Percentiles rank a stretch among this genome's conserved stretches.
Evolutionary conservation across 2,797 vertebrate genomes (phyloP).

Genomic region (Acrossocheilus fasciatus): DNA sequence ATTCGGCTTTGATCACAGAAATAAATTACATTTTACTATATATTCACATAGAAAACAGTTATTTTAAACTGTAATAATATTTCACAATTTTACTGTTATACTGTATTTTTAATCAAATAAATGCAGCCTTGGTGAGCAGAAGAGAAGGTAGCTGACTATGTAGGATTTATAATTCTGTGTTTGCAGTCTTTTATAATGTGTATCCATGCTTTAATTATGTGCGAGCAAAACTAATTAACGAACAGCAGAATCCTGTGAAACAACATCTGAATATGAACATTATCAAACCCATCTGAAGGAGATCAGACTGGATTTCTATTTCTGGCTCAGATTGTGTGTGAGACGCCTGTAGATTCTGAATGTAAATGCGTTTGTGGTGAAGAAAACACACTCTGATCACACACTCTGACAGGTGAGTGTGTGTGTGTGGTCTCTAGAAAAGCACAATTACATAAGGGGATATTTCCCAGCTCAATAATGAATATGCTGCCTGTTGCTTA

Average conservation of each 20-base stretch:
- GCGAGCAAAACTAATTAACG: not conserved
- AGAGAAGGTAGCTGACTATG: not conserved
- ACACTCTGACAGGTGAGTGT: constrained; percentile 39
- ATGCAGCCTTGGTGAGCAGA: not conserved
- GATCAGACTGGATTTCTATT: constrained; percentile 7
- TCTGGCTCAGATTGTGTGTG: not conserved
- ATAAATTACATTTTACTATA: too few species aligned
- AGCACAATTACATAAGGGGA: constrained; percentile 50
- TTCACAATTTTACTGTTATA: too few species aligned
- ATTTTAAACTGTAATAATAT: too few species aligned
- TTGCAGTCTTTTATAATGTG: not conserved
- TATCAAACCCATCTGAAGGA: not conserved
- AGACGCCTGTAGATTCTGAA: constrained; percentile 16
- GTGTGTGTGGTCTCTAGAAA: constrained; percentile 18
- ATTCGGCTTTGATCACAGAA: too few species aligned
- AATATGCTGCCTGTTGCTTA: constrained; percentile 57
- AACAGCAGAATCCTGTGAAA: not conserved
- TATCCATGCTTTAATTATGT: not conserved
- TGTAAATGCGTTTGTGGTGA: constrained; percentile 11
- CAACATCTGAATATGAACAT: not conserved
- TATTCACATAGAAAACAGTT: too few species aligned
- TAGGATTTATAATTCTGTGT: too few species aligned
- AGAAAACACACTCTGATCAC: not conserved
- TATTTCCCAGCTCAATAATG: constrained; percentile 26
- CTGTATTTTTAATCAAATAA: not conserved